Percentiles rank a stretch among this genome's conserved stretches.
phyloP scores from a whole-genome alignment of 2,113 vertebrate species.

The Mandrillus leucophaeus region DNA sequence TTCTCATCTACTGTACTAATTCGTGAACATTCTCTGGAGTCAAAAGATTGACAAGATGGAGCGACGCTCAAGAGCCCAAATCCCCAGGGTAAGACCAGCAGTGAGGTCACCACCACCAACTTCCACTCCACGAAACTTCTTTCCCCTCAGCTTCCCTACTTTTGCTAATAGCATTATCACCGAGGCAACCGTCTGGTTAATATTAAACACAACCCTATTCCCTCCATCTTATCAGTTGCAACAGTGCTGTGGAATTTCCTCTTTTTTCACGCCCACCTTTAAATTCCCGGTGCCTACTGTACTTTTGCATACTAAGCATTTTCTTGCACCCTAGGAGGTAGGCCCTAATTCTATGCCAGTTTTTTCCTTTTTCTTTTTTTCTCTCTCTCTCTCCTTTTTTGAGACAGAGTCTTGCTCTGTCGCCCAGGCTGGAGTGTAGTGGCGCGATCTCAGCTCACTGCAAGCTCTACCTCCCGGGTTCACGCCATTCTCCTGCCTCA shows the following conservation, averaged over 20 bases:
- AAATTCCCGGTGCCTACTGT: neutral
- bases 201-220: neutral
- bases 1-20: neutral
- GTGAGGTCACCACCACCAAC: too few relatives aligned
- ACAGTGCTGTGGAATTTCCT: neutral
- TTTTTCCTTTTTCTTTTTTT: accelerated
- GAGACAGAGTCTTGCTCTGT: too few relatives aligned
- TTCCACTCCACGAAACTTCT: neutral
- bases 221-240: neutral
- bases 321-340: neutral
- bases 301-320: neutral
- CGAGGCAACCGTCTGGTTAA: neutral
- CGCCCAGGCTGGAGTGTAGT: too few relatives aligned
- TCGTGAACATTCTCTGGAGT: neutral
- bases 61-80: neutral
- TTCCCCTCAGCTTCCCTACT: neutral
- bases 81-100: neutral
- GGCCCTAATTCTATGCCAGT: neutral
- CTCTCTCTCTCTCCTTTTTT: neutral
- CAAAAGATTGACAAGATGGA: neutral
- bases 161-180: neutral
- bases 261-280: neutral
- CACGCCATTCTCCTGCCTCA: too few relatives aligned
- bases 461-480: too few relatives aligned
- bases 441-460: too few relatives aligned